Conservation (phyloP, 2,113 vertebrate genomes). For the Heterochromis multidens region DNA sequence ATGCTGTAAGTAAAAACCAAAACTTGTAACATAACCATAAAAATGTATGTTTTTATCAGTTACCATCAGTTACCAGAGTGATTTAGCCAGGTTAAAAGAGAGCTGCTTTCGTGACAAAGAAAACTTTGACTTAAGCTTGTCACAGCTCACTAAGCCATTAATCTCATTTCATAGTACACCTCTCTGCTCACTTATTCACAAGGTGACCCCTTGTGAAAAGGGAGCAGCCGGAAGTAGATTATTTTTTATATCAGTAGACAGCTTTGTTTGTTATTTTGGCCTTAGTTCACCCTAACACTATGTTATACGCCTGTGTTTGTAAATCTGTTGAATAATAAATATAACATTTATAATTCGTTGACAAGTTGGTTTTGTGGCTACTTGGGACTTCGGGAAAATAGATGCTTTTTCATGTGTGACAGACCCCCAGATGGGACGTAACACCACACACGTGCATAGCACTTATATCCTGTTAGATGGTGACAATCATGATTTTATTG, state of each 20-base stretch:
- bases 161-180: rapidly evolving
- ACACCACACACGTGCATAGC: background rate
- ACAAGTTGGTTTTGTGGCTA: background rate
- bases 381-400: rapidly evolving
- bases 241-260: background rate
- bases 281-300: background rate
- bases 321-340: background rate
- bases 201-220: no score
- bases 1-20: background rate
- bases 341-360: rapidly evolving
- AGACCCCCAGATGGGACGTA: rapidly evolving
- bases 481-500: no score
- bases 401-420: background rate
- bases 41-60: rapidly evolving
- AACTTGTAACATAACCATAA: rapidly evolving
- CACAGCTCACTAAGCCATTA: rapidly evolving
- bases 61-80: no score
- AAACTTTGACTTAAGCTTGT: rapidly evolving
- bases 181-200: no score
- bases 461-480: background rate
- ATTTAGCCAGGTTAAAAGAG: no score
- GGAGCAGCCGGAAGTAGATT: no score
- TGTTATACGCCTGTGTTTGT: rapidly evolving
- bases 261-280: background rate
- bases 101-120: background rate